phyloP scores from a whole-genome alignment of 2,797 vertebrate genomes.

The Cottoperca gobio region DNA sequence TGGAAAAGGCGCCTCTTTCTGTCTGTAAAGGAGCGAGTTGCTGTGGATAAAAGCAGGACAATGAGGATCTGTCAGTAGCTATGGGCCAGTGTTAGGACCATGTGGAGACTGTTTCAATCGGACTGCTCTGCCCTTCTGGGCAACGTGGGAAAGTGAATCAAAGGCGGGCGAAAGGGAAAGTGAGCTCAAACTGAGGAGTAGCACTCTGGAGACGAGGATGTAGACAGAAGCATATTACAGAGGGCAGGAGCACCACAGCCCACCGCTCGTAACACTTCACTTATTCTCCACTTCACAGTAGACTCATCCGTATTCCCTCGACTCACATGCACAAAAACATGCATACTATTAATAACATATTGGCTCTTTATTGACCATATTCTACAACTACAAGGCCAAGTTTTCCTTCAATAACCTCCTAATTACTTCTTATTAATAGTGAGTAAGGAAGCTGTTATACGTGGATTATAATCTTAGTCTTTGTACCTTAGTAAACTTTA shows the following conservation, averaged over 20 bases:
- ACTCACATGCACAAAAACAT: constrained; percentile 18
- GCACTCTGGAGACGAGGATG: constrained; percentile 47
- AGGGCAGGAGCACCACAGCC: constrained; percentile 55
- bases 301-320: constrained; percentile 1
- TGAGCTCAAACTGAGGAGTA: constrained; percentile 53
- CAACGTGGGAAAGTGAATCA: constrained; percentile 60
- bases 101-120: constrained; percentile 58
- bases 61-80: constrained; percentile 60
- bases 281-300: constrained; percentile 45
- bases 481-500: too few relatives aligned
- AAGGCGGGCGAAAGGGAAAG: constrained; percentile 58
- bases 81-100: constrained; percentile 41
- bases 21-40: constrained; percentile 63
- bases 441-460: too few relatives aligned
- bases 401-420: too few relatives aligned
- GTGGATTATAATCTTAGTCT: too few relatives aligned
- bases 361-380: too few relatives aligned
- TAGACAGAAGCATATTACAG: constrained; percentile 61
- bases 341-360: too few relatives aligned
- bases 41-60: constrained; percentile 65
- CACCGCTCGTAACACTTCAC: too few relatives aligned
- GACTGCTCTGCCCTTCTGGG: constrained; percentile 46
- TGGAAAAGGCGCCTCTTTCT: constrained; percentile 54
- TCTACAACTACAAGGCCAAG: too few relatives aligned
- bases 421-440: too few relatives aligned